A percentile compares a stretch with the other conserved stretches of the same genome.
phyloP scores from a whole-genome alignment of 2,888 invertebrate species.

The Andrena fulva region DNA sequence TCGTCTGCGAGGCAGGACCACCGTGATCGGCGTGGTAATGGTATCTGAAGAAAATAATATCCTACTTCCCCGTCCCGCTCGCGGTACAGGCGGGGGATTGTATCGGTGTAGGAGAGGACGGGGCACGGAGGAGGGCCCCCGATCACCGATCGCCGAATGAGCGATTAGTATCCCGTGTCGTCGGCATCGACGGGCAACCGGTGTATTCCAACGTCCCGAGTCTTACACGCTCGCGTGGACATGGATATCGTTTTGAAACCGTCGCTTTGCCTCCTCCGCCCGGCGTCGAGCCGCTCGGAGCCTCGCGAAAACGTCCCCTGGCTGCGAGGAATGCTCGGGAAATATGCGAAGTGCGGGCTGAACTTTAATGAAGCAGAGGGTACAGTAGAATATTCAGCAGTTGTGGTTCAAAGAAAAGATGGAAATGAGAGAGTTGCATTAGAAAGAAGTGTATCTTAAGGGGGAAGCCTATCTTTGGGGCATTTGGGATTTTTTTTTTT shows the following conservation, averaged over 20 bases:
- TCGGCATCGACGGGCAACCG: slow-evolving; percentile 70
- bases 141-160: slow-evolving; percentile 79
- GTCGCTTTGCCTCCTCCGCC: neutral
- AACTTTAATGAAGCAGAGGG: no score
- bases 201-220: slow-evolving; percentile 55
- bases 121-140: slow-evolving; percentile 48
- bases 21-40: slow-evolving; percentile 83
- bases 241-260: slow-evolving; percentile 44
- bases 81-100: slow-evolving; percentile 29
- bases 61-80: slow-evolving; percentile 58
- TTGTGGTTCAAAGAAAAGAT: no score
- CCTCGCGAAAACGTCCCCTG: neutral
- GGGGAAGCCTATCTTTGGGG: no score
- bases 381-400: no score
- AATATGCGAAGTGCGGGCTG: no score
- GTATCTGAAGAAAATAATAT: slow-evolving; percentile 79
- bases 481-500: no score
- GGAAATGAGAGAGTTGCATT: no score
- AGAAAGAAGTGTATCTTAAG: no score
- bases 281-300: neutral
- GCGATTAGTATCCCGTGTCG: slow-evolving; percentile 83
- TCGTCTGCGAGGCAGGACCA: slow-evolving; percentile 81
- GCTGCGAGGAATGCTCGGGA: no score
- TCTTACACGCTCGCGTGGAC: slow-evolving; percentile 52
- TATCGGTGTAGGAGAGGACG: slow-evolving; percentile 45